Evolutionary conservation across 2,113 vertebrate species (phyloP), one percentile per base, ranked within the genome.

Genomic region (Trogon melanurus): DNA sequence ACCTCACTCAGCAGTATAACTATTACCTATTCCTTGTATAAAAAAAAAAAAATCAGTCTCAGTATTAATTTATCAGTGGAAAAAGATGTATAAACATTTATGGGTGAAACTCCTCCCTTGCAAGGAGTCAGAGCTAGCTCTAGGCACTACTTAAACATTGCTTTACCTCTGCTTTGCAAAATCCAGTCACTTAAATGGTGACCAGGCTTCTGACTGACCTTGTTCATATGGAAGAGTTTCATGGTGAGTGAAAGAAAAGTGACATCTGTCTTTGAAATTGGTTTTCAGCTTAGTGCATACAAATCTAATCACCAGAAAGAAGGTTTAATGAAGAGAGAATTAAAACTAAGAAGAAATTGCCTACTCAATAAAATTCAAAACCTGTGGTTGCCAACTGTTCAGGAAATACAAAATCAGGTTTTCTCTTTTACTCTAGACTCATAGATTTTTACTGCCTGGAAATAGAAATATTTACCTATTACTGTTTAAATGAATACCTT

Each of bases 251-350:
- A 92, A 91, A 89, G 53, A 75, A 89, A 75, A 91, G 45, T 53
- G 65, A 65, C 50, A 92, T 79, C 34, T 89, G 80, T 64, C 88
- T 79, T 84, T 79, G 44, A 75, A 89, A 85, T 10, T 81, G 12
- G 2, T 84, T 95, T 79, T 48, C 48, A 81, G 34, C 32, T 65
- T 61, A 58, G 23, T 60, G 50, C 44, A 36, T 78, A 51, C 38
- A 92, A 86, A 91, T 75, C 73, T 86, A 36, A 84, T 90, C n/a
- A 85, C 27, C 73, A 92, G 73, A 78, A 57, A 86, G 50, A 62
- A 66, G 6, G 27, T 74, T 94, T 86, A 74, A 85, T 94, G 73
- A 81, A 75, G 65, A 75, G 16, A 74, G 48, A 95, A 84, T 93
- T 74, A 86, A 88, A 92, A 67, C 32, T 26, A n/a, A 65, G 70